Evolutionary conservation across 1,140 invertebrate species (phyloP).

Genomic region (Drosophila bifasciata): DNA sequence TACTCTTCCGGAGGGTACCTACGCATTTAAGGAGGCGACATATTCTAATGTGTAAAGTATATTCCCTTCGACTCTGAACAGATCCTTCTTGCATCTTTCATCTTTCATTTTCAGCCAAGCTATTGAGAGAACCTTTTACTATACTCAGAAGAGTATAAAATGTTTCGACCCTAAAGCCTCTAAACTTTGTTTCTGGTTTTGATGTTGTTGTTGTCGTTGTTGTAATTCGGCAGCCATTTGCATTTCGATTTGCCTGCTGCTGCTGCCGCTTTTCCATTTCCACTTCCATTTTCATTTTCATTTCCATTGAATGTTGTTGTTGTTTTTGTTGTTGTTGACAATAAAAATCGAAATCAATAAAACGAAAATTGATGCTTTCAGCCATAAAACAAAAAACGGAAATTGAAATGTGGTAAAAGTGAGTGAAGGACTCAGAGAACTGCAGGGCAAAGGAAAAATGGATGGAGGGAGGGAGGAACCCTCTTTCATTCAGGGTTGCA

Average conservation of each 20-base stretch:
- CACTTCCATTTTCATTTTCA: slow-evolving; percentile 27
- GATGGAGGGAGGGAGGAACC: not conserved
- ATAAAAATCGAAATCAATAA: slow-evolving; percentile 78
- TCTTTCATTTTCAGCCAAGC: too few relatives aligned
- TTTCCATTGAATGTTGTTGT: not conserved
- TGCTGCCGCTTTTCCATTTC: slow-evolving; percentile 8
- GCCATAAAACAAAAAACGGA: slow-evolving; percentile 75
- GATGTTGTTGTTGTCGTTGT: slow-evolving; percentile 10
- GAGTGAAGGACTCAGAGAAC: slow-evolving; percentile 41
- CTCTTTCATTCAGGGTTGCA: too few relatives aligned
- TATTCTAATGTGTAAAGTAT: too few relatives aligned
- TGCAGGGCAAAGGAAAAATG: not conserved
- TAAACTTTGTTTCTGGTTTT: slow-evolving; percentile 4
- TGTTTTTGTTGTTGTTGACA: slow-evolving; percentile 57
- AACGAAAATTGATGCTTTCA: slow-evolving; percentile 78
- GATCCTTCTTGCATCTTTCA: too few relatives aligned
- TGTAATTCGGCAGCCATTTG: slow-evolving; percentile 56
- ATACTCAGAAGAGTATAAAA: too few relatives aligned
- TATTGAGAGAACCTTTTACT: too few relatives aligned
- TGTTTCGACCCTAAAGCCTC: not conserved
- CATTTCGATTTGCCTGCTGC: slow-evolving; percentile 47
- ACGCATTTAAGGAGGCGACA: too few relatives aligned
- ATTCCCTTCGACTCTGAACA: too few relatives aligned
- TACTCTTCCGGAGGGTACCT: too few relatives aligned
- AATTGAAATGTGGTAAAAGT: slow-evolving; percentile 72